Evolutionary conservation across 2,888 invertebrate genomes (phyloP).

Genomic region (Ormyrus labotus): DNA sequence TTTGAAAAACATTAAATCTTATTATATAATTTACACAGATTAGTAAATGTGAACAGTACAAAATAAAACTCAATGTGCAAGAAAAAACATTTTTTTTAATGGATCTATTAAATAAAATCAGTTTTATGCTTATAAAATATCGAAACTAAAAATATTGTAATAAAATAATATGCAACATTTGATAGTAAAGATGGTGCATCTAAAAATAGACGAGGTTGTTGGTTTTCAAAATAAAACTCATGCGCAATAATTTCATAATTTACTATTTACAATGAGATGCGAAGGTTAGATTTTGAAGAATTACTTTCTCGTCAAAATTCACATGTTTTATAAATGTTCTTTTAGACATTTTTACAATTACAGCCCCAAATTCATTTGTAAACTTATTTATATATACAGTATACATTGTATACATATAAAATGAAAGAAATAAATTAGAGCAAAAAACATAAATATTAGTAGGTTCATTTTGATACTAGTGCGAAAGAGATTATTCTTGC

Average conservation of each 20-base stretch:
- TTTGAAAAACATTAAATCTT: too few species aligned
- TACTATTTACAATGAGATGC: conserved; percentile 21
- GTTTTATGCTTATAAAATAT: conserved; percentile 16
- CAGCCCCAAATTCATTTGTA: conserved; percentile 17
- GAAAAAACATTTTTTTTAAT: not conserved
- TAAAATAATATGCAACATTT: too few species aligned
- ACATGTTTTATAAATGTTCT: conserved; percentile 29
- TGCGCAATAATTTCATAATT: conserved; percentile 23
- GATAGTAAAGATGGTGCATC: too few species aligned
- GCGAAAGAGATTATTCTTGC: too few species aligned
- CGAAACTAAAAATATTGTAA: conserved; percentile 27
- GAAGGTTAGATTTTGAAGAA: conserved; percentile 7
- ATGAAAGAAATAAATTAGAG: not conserved
- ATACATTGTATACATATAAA: conserved; percentile 1
- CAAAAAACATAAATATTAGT: too few species aligned
- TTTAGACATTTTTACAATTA: conserved; percentile 33
- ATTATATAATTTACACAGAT: too few species aligned
- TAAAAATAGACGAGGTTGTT: not conserved
- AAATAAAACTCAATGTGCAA: too few species aligned
- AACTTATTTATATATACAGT: not conserved
- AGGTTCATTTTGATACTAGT: too few species aligned
- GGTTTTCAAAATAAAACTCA: conserved; percentile 10
- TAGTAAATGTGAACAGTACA: too few species aligned
- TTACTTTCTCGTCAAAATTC: conserved; percentile 18
- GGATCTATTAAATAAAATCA: conserved; percentile 22